Evolutionary conservation across 2,113 vertebrate species (phyloP).

Genomic region (Falco punctatus): DNA sequence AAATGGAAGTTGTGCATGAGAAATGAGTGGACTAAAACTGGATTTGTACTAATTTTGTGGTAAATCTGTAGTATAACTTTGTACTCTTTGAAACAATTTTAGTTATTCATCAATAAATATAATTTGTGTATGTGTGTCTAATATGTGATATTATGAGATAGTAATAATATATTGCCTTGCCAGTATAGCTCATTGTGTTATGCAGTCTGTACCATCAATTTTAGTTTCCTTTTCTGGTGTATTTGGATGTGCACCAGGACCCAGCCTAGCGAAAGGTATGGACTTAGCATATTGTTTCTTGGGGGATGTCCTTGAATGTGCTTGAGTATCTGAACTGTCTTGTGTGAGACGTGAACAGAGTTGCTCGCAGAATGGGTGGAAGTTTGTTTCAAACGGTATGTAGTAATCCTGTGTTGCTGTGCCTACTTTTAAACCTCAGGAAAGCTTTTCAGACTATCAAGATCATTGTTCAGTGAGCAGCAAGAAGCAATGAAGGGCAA

Average conservation of each 20-base stretch:
- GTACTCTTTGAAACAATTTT: background rate
- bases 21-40: background rate
- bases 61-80: background rate
- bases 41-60: background rate
- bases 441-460: slow-evolving; percentile 40
- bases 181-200: slow-evolving; percentile 36
- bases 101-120: background rate
- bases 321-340: slow-evolving; percentile 59
- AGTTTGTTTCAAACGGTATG: slow-evolving; percentile 21
- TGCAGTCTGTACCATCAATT: background rate
- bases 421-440: slow-evolving; percentile 56
- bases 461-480: slow-evolving; percentile 55
- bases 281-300: slow-evolving; percentile 80
- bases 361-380: slow-evolving; percentile 52
- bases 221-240: background rate
- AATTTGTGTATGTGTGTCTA: background rate
- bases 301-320: slow-evolving; percentile 83
- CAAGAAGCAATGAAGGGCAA: slow-evolving; percentile 15
- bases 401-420: slow-evolving; percentile 41
- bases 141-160: background rate
- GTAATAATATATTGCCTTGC: background rate
- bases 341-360: slow-evolving; percentile 70
- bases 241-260: slow-evolving; percentile 29
- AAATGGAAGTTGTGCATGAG: background rate
- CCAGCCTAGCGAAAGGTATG: slow-evolving; percentile 51